Evolutionary conservation across 2,113 vertebrate genomes (phyloP).

Genomic region (Semnornis frantzii): DNA sequence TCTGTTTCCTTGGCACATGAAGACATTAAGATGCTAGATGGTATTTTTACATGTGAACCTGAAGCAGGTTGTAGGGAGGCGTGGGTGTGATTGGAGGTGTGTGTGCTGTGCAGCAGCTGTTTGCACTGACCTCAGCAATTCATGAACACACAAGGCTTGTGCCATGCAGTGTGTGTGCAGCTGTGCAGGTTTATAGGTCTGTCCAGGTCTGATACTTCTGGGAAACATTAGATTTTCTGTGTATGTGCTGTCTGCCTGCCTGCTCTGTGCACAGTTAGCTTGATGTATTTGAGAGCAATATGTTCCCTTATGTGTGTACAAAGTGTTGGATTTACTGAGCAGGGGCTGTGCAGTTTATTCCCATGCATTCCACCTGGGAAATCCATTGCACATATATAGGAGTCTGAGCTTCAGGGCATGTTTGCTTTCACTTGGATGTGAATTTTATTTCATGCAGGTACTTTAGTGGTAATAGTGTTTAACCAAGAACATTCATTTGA

Average conservation of each 20-base stretch:
- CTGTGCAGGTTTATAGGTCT: not conserved
- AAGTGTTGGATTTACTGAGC: not conserved
- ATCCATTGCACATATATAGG: accelerated
- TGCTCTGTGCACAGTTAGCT: not conserved
- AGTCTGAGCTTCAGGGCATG: not conserved
- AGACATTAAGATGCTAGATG: not conserved
- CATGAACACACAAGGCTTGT: accelerated
- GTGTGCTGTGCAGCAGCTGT: not conserved
- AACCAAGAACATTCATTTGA: not conserved
- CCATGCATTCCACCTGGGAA: not conserved
- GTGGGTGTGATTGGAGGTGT: not conserved
- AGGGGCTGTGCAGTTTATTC: not conserved
- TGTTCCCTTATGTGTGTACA: not conserved
- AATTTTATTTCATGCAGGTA: not conserved
- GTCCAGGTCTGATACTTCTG: not conserved
- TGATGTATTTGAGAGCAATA: accelerated
- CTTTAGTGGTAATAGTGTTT: accelerated
- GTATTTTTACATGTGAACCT: not conserved
- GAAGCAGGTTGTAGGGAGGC: not conserved
- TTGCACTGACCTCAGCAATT: not conserved
- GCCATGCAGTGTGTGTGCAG: accelerated
- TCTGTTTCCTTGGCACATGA: not conserved
- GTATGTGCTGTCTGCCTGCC: not conserved
- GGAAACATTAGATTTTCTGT: not conserved
- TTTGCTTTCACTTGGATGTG: not conserved